Conservation (phyloP, 2,113 vertebrate species). For the Grammomys dolichurus region DNA sequence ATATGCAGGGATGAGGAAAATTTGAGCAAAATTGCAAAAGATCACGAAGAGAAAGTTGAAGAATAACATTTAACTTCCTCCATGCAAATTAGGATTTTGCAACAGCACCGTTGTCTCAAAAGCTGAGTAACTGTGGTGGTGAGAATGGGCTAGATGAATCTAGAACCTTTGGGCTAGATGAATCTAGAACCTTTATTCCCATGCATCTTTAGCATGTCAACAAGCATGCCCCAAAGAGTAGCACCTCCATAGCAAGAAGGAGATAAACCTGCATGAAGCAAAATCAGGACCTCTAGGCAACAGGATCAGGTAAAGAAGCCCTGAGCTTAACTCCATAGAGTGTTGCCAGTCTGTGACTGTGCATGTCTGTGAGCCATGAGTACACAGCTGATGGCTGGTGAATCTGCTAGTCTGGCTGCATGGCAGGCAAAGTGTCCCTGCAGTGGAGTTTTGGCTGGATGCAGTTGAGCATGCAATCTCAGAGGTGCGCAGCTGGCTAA, state of each 20-base stretch:
- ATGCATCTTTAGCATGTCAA: neutral
- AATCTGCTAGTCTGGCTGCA: neutral
- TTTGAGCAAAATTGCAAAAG: neutral
- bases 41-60: neutral
- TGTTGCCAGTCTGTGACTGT: neutral
- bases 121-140: neutral
- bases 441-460: neutral
- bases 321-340: neutral
- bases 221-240: neutral
- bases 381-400: neutral
- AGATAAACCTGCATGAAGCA: neutral
- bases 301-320: neutral
- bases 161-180: neutral
- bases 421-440: neutral
- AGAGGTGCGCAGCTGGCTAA: neutral
- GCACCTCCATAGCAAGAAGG: neutral
- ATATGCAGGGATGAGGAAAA: neutral
- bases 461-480: neutral
- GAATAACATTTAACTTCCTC: neutral
- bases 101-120: neutral
- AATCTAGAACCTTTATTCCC: neutral
- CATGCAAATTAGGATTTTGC: neutral
- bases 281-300: fast-evolving
- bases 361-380: too few species aligned
- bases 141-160: neutral